A percentile compares a stretch with the other conserved stretches of the same genome.
These are phyloP conservation scores for Sebastes itinus DNA, from an alignment of 2,797 vertebrate species.

Conservation along the genomic window DNA sequence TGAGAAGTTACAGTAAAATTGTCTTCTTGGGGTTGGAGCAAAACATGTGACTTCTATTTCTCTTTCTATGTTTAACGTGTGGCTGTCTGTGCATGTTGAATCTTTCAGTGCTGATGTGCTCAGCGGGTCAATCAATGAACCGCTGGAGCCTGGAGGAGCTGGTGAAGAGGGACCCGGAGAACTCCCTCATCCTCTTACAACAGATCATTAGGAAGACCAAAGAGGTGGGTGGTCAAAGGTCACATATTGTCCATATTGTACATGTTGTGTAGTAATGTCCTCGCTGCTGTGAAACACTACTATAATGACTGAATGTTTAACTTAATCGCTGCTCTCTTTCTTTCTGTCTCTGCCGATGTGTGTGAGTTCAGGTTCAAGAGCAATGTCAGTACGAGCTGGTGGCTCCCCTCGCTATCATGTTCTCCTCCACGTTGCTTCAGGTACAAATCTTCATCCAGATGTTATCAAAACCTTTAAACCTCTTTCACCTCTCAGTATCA, in stretches of 20 bases:
- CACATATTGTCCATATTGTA: background rate
- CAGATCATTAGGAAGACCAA: conserved; percentile 91
- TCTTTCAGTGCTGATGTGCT: conserved; percentile 69
- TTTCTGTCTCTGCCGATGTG: background rate
- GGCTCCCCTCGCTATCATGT: conserved; percentile 90
- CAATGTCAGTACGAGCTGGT: conserved; percentile 92
- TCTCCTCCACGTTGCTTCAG: conserved; percentile 90
- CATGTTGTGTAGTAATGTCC: background rate
- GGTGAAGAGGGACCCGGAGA: conserved; percentile 91
- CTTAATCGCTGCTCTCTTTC: background rate
- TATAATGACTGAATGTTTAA: background rate
- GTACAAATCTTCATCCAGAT: conserved; percentile 68
- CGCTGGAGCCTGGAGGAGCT: conserved; percentile 97
- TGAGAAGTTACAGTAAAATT: background rate
- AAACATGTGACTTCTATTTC: background rate
- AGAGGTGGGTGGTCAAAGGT: conserved; percentile 82
- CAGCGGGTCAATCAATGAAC: conserved; percentile 93
- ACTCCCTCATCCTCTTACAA: conserved; percentile 94
- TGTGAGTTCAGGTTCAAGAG: conserved; percentile 87
- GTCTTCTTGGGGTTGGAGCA: background rate
- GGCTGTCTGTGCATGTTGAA: background rate
- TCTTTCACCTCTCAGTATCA: background rate
- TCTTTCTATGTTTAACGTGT: background rate
- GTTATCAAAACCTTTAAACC: background rate
- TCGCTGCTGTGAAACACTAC: background rate